Conservation (phyloP, 2,888 invertebrate species). For the Drosophila algonquin region DNA sequence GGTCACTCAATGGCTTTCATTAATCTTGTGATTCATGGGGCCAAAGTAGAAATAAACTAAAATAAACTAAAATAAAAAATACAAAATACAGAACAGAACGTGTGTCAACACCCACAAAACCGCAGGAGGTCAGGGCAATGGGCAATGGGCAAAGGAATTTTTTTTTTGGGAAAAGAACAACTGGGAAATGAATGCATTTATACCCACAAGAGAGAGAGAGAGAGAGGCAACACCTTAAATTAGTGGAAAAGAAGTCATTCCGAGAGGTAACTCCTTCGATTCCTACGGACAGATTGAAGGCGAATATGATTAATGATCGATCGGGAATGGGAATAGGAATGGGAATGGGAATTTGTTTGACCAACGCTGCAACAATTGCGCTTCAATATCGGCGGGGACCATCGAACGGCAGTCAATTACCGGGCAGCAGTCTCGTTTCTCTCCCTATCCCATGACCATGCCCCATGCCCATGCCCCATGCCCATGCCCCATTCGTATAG, state of each 20-base stretch:
- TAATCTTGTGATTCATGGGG: constrained; percentile 69
- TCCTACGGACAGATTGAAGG: background rate
- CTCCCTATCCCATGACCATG: constrained; percentile 13
- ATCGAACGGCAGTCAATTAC: constrained; percentile 39
- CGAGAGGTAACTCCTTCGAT: constrained; percentile 42
- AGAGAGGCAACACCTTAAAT: constrained; percentile 77
- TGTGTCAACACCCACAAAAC: constrained; percentile 81
- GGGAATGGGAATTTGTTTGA: constrained; percentile 64
- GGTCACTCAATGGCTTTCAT: constrained; percentile 48
- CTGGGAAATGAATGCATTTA: constrained; percentile 69
- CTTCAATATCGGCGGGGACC: constrained; percentile 72
- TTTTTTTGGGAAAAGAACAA: constrained; percentile 13
- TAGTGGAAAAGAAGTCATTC: constrained; percentile 60
- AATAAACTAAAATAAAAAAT: constrained; percentile 15
- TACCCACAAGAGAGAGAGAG: constrained; percentile 24
- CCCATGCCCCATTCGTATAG: background rate
- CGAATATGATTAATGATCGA: constrained; percentile 72
- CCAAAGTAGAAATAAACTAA: constrained; percentile 8
- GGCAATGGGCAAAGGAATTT: constrained; percentile 23
- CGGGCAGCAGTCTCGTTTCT: too few relatives aligned
- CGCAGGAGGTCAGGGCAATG: constrained; percentile 59
- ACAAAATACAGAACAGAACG: background rate
- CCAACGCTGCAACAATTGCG: constrained; percentile 68
- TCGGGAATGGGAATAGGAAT: constrained; percentile 34
- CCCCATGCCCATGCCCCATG: constrained; percentile 1